Conservation (phyloP, 2,797 vertebrate species). For the Falco biarmicus region DNA sequence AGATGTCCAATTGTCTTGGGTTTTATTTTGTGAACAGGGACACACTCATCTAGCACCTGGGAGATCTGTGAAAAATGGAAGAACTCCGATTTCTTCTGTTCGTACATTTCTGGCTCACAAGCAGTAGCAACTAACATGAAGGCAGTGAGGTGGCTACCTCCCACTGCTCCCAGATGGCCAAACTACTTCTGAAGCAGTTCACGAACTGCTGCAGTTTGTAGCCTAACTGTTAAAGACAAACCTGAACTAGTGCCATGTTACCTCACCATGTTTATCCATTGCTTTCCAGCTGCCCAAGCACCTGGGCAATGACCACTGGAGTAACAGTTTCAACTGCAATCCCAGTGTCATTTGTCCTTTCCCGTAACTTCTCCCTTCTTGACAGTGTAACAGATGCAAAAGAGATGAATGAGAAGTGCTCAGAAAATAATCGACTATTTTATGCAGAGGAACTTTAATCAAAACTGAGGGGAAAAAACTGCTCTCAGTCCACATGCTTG, state of each 20-base stretch:
- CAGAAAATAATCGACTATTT: background rate
- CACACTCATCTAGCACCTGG: background rate
- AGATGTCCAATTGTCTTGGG: background rate
- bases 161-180: slow-evolving; percentile 40
- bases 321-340: background rate
- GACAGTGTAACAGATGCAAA: background rate
- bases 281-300: background rate
- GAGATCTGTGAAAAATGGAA: background rate
- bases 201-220: background rate
- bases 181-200: background rate
- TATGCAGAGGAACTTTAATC: slow-evolving; percentile 2
- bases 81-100: background rate
- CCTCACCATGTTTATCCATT: background rate
- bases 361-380: background rate
- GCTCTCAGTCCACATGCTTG: background rate
- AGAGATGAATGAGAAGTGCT: background rate
- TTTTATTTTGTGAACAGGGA: background rate
- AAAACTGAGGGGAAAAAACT: slow-evolving; percentile 9
- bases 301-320: background rate
- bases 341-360: background rate
- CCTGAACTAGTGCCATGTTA: background rate
- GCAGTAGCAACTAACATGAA: background rate
- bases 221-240: background rate
- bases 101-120: background rate
- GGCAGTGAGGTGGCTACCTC: slow-evolving; percentile 26